A percentile compares a stretch with the other conserved stretches of the same genome.
These are phyloP conservation scores for Mythimna ferrago DNA, from an alignment of 2,888 invertebrate species.

Conservation along the genomic window DNA sequence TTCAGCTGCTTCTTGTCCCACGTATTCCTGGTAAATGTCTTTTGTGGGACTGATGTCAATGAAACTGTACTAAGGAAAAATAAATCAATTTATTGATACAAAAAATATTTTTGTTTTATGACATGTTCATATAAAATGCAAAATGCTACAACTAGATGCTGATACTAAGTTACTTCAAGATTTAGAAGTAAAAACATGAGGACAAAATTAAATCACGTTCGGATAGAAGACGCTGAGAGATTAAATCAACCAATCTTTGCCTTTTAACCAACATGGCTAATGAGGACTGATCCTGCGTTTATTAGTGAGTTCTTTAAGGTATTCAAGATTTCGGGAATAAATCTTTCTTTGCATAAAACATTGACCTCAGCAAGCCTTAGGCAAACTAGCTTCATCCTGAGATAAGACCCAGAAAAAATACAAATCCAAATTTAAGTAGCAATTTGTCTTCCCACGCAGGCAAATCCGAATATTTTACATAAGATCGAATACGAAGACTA, in stretches of 20 bases:
- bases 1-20: neutral
- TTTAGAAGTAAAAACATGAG: neutral
- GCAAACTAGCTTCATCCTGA: conserved; percentile 31
- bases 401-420: conserved; percentile 52
- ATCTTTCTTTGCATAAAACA: conserved; percentile 22
- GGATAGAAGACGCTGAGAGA: neutral
- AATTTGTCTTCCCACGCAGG: conserved; percentile 59
- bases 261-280: neutral
- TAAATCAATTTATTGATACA: neutral
- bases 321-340: conserved; percentile 18
- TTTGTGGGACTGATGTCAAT: neutral
- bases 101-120: neutral
- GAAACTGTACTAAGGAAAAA: neutral
- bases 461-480: conserved; percentile 60
- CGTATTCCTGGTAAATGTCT: neutral
- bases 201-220: neutral
- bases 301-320: conserved; percentile 1
- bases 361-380: conserved; percentile 26
- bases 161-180: neutral
- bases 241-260: neutral
- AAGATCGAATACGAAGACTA: conserved; percentile 55
- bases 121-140: neutral
- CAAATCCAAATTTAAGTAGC: conserved; percentile 58
- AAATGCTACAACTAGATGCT: neutral
- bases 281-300: neutral